Evolutionary conservation across 1,140 invertebrate genomes (phyloP), one percentile per base, ranked within the genome.

Genomic region (Nebria ingens): DNA sequence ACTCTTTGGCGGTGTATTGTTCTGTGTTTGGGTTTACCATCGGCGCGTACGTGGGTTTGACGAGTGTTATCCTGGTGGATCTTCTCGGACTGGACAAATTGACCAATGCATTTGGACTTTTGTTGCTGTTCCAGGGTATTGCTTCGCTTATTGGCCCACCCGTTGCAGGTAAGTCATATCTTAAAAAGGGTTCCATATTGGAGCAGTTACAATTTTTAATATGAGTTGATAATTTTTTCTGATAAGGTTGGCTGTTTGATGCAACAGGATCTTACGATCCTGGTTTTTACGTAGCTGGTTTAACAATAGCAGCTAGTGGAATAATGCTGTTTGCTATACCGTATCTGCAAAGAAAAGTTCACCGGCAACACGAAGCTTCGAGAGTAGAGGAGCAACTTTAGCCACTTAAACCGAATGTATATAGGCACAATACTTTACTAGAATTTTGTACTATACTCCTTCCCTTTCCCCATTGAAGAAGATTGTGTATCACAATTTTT

Each of bases 31-130:
- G 93, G 21, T 85, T 90, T 58, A 91, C 89, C 1, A 90, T 91
- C 59, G 93, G 92, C 53, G 92, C 91, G 20, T 96, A 95, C 68
- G 92, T 96, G 2, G 91, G 91, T 2, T 76, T 97, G 13, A 97
- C 93, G 2, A 93, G 90, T 4, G 91, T 93, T 2, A 89, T 93
- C 52, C 71, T 93, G 50, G 89, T 93, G 1, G 90, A 94, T 70
- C 75, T 94, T 22, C 70, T 94, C 52, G 90, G 92, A 4, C 71
- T 95, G 51, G 89, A 94, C 42, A 86, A 82, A 62, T 73, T 97
- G 23, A 94, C 93, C 0, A 95, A 95, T 69, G 90, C 91, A 1
- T 96, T 96, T 70, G 93, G 93, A n/a, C 73, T 96, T 4, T 73
- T 96, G 3, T 73, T 93, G 55, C 77, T 96, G 9, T 95, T 94